Conservation (phyloP, 1,140 invertebrate genomes). For the Leptonema lineaticorne region DNA sequence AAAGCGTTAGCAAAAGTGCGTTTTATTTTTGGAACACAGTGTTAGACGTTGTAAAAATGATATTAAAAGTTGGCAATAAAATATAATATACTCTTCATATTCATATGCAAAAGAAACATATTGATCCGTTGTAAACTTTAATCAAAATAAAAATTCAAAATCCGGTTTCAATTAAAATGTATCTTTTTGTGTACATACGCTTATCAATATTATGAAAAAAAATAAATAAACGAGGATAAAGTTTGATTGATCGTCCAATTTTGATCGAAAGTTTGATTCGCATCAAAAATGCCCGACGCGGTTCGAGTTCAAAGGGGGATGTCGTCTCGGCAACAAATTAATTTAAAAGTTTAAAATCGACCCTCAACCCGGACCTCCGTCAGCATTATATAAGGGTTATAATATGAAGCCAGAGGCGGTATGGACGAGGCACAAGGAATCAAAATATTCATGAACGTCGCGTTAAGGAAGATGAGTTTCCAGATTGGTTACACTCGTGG, state of each 20-base stretch:
- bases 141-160: too few species aligned
- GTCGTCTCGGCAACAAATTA: background rate
- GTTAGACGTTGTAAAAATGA: too few species aligned
- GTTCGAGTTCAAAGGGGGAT: background rate
- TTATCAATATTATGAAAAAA: background rate
- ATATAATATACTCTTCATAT: too few species aligned
- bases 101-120: too few species aligned
- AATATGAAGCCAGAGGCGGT: conserved; percentile 7
- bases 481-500: conserved; percentile 9
- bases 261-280: background rate
- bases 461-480: conserved; percentile 25
- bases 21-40: too few species aligned
- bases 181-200: background rate
- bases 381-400: conserved; percentile 1
- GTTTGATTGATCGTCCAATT: conserved; percentile 1
- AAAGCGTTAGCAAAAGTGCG: too few species aligned
- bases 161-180: too few species aligned
- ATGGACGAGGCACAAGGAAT: conserved; percentile 17
- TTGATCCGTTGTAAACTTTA: too few species aligned
- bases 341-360: conserved; percentile 24
- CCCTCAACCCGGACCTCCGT: too few species aligned
- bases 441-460: conserved; percentile 25
- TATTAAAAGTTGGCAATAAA: too few species aligned
- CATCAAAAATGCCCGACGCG: background rate
- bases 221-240: background rate